A percentile compares a stretch with the other conserved stretches of the same genome.
Evolutionary conservation across 2,888 invertebrate genomes (phyloP).

Genomic region (Xestia ashworthii): DNA sequence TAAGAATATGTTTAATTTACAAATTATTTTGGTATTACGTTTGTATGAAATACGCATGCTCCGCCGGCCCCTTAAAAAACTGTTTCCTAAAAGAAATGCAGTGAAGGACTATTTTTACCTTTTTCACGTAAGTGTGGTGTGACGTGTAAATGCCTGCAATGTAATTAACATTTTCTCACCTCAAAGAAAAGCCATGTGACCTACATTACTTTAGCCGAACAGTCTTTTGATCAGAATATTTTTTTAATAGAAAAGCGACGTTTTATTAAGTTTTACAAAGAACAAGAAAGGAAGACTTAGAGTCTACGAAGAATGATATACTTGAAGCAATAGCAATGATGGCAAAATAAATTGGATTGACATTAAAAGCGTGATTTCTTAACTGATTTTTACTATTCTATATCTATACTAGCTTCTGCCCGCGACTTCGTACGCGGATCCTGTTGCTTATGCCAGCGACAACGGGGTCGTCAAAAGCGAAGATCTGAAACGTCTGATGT

Average conservation of each 20-base stretch:
- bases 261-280: background rate
- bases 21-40: too few species aligned
- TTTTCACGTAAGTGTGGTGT: slow-evolving; percentile 16
- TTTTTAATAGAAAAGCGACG: background rate
- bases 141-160: slow-evolving; percentile 16
- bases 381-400: too few species aligned
- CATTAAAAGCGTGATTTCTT: background rate
- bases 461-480: too few species aligned
- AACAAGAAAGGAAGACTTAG: background rate
- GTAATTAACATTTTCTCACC: slow-evolving; percentile 28
- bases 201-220: background rate
- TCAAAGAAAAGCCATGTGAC: slow-evolving; percentile 2
- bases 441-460: too few species aligned
- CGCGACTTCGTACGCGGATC: too few species aligned
- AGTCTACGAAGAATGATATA: background rate
- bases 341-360: background rate
- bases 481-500: too few species aligned
- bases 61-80: too few species aligned
- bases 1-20: too few species aligned
- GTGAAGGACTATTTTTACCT: background rate
- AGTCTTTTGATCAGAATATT: background rate
- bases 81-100: slow-evolving; percentile 49
- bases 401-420: too few species aligned
- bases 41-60: too few species aligned
- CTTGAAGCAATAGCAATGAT: background rate